Base-by-base conservation (phyloP, 2,113 vertebrate genomes). In the Proterorhinus semilunaris region DNA sequence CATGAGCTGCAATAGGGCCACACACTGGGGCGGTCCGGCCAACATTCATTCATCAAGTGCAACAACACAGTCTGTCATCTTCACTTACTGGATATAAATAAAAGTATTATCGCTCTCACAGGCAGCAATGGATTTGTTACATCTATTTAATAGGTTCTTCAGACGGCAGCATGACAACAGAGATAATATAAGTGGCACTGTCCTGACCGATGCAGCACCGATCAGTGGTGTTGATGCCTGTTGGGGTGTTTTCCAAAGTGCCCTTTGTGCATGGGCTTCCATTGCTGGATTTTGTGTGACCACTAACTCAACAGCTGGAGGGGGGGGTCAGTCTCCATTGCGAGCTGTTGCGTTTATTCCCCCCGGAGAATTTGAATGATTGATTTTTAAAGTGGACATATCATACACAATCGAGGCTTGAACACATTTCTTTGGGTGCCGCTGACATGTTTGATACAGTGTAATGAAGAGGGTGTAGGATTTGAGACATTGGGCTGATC, bases 21-120 rank as follows among this genome's bases (percentile, higher is more conserved):
- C 64, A 76, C 65, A 53, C 12, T 47, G 16, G 12, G 44, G 16
- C 42, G 6, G 21, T n/a, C 4, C 58, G 55, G 43, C 5, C 73
- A 17, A 12, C 13, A 44, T 48, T 58, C 43, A 68, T 67, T 69
- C 16, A 71, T 78, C 48, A 62, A 70, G n/a, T 17, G 45, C 46
- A 45, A 11, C 59, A 55, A 57, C 52, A 13, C 11, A n/a, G 55
- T 48, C n/a, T 42, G 55, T 61, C 47, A 69, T 51, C 62, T 63
- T 63, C 44, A 46, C n/a, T 63, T 63, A 63, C 42, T 10, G 15
- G 27, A 69, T 69, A 69, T 69, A 61, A 44, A 61, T 44, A 45
- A 6, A 45, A 44, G 58, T n/a, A 61, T 61, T 61, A 61, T 42
- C 42, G 16, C 58, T 61, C 42, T 45, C 13, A 42, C 36, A 61